A percentile compares a stretch with the other conserved stretches of the same genome.
phyloP scores from a whole-genome alignment of 1,140 invertebrate genomes.

The Mercenaria mercenaria region DNA sequence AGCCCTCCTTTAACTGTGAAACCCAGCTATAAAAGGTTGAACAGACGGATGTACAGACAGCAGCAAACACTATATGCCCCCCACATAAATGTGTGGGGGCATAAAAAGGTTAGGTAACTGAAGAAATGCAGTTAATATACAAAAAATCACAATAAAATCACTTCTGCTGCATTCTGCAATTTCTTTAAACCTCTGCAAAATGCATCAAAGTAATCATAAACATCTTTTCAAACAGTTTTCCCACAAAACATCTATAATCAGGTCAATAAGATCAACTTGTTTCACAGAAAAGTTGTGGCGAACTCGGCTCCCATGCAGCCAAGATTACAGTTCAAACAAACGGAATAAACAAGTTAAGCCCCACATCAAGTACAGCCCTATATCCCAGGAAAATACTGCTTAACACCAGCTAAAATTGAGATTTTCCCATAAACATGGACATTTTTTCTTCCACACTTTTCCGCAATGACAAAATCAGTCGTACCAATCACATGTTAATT shows the following conservation, averaged over 20 bases:
- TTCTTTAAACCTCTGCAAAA: constrained; percentile 16
- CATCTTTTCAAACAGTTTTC: neutral
- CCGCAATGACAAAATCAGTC: constrained; percentile 41
- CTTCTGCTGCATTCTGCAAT: no score
- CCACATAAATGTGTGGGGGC: no score
- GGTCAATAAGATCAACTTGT: neutral
- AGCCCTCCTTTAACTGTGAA: no score
- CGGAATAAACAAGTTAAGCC: neutral
- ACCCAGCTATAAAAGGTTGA: no score
- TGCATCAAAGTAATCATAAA: neutral
- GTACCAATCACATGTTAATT: constrained; percentile 34
- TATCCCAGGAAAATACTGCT: neutral
- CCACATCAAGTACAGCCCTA: neutral
- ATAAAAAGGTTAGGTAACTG: no score
- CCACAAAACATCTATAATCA: neutral
- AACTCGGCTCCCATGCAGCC: neutral
- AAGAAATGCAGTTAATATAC: no score
- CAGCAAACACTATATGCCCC: no score
- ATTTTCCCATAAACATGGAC: constrained; percentile 33
- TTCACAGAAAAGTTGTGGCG: neutral
- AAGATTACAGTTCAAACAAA: constrained; percentile 13
- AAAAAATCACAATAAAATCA: no score
- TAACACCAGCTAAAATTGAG: neutral
- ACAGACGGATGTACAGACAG: no score
- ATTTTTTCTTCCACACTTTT: constrained; percentile 6